phyloP scores from a whole-genome alignment of 2,797 vertebrate species.

The Pantherophis vulpinus region DNA sequence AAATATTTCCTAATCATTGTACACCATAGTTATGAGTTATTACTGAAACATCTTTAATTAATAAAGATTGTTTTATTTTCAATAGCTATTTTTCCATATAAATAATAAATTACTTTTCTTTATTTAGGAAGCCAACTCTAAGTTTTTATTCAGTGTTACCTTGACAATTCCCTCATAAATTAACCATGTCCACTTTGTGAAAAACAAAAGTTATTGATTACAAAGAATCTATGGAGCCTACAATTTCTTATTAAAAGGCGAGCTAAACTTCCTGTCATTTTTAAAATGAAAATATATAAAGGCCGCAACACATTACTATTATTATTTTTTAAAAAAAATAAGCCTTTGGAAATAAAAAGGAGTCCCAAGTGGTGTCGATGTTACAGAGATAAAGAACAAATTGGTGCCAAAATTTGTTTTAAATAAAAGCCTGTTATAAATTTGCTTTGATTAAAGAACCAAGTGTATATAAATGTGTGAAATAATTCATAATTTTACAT shows the following conservation, averaged over 20 bases:
- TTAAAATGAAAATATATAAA: slow-evolving; percentile 34
- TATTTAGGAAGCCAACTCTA: background rate
- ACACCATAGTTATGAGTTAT: background rate
- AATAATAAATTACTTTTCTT: slow-evolving; percentile 14
- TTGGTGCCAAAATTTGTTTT: slow-evolving; percentile 50
- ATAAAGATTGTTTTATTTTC: background rate
- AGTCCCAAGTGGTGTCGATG: slow-evolving; percentile 48
- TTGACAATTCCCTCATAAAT: background rate
- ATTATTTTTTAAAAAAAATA: slow-evolving; percentile 20
- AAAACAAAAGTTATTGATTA: background rate
- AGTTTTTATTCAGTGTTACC: background rate
- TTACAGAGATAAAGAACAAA: slow-evolving; percentile 38
- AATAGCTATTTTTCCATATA: background rate
- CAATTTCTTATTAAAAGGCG: slow-evolving; percentile 20
- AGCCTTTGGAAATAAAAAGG: slow-evolving; percentile 32
- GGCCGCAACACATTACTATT: background rate
- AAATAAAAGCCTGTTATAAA: slow-evolving; percentile 38
- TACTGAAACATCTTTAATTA: background rate
- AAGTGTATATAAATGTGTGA: slow-evolving; percentile 13
- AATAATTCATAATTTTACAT: slow-evolving; percentile 41
- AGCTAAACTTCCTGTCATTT: slow-evolving; percentile 36
- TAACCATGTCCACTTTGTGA: background rate
- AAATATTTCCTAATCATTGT: background rate
- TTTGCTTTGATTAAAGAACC: slow-evolving; percentile 43
- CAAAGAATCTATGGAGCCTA: background rate